Evolutionary conservation across 2,113 vertebrate species (phyloP).

Genomic region (Scortum barcoo): DNA sequence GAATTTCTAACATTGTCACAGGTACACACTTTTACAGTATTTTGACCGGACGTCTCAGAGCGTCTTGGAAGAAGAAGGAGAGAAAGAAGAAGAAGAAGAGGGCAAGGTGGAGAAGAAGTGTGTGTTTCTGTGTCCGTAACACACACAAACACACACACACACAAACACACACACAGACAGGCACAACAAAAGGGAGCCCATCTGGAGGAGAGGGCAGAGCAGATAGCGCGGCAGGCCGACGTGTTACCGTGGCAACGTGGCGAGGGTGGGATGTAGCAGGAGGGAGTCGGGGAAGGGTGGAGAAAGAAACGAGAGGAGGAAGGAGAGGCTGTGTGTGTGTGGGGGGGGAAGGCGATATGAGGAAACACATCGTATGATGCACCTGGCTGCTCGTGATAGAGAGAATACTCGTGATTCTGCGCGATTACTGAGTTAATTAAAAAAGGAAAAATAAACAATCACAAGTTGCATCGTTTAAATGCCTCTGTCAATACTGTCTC

Average conservation of each 20-base stretch:
- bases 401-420: not conserved
- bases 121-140: constrained; percentile 30
- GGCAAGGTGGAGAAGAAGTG: constrained; percentile 20
- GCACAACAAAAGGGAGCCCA: constrained; percentile 69
- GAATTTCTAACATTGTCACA: not conserved
- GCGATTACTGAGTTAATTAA: not conserved
- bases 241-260: constrained; percentile 74
- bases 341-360: not conserved
- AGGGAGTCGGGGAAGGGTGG: constrained; percentile 16
- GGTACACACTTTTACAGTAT: constrained; percentile 3
- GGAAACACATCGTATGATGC: constrained; percentile 3
- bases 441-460: not conserved
- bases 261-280: constrained; percentile 64
- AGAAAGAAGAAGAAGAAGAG: not conserved
- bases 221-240: constrained; percentile 62
- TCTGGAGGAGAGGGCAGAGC: constrained; percentile 75
- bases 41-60: constrained; percentile 9
- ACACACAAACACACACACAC: constrained; percentile 18
- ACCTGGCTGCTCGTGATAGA: constrained; percentile 33
- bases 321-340: no score
- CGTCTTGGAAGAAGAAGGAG: constrained; percentile 3
- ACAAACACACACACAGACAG: constrained; percentile 21
- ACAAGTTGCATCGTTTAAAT: not conserved
- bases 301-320: not conserved
- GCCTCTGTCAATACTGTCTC: constrained; percentile 14